Evolutionary conservation across 37 sponge, comb jelly and placozoan genomes (phyloP), one percentile per base, ranked within the genome.

Genomic region (Chondrilla cf. caribensis): DNA sequence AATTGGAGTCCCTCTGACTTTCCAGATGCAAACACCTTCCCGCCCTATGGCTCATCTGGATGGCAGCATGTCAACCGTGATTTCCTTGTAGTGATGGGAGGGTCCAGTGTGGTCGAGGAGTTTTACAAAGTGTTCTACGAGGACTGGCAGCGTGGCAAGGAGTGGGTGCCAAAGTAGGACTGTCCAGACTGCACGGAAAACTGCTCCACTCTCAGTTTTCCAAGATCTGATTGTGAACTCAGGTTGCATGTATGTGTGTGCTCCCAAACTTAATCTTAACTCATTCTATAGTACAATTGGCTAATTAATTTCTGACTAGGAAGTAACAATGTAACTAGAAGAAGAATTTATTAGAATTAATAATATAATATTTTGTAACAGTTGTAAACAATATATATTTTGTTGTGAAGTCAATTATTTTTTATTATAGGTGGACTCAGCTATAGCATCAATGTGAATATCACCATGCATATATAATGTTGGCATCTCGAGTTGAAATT

Each of bases 1-100:
- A 94, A 94, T 58, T 94, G 94, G 94, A 90, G 92, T 83, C 94
- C 94, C 9, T 83, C 82, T 54, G 94, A 94, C 54, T 94, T 87
- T 60, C 91, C 94, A 0, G 70, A 21, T 77, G 94, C 88, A 0
- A 58, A 28, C 40, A 22, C 60, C 2, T 88, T 78, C 36, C 62
- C 76, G 21, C 87, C 93, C 26, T 86, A 88, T 42, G 25, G 41
- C 33, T n/a, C 68, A 18, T 60, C 84, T 0, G 68, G 47, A 14
- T 54, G 66, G 57, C 67, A 84, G 41, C 58, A 75, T n/a, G 70
- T 77, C 33, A 90, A 90, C 81, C 84, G 94, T 57, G 82, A 94
- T 72, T 44, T 90, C 39, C 85, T 90, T 38, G 86, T 94, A 0
- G 81, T 76, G 32, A 82, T 94, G 88, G 58, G 58, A 24, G 59